These are phyloP conservation scores for Pterobdella sp. DNA, from an alignment of 2,888 invertebrate species.

Conservation along the genomic window DNA sequence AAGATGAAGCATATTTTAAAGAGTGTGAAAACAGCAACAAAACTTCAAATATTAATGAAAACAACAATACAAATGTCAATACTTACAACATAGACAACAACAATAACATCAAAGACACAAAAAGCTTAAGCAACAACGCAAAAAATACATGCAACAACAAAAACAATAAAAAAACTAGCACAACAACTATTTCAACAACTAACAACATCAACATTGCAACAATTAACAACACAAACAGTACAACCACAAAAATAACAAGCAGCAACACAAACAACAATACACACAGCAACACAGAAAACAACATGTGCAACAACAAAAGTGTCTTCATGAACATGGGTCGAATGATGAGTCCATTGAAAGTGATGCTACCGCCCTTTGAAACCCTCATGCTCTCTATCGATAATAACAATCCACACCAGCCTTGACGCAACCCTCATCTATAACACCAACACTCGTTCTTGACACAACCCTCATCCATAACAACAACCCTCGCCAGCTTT, in stretches of 20 bases:
- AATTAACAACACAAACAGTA: conserved; percentile 8
- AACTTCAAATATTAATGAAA: not conserved
- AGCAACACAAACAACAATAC: conserved; percentile 10
- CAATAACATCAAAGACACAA: not conserved
- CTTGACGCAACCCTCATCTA: not conserved
- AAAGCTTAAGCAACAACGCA: not conserved
- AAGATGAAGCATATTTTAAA: not conserved
- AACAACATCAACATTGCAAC: not conserved
- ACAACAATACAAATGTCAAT: not conserved
- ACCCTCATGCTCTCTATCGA: conserved; percentile 7
- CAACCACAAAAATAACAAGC: not conserved
- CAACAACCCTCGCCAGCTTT: not conserved
- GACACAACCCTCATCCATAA: not conserved
- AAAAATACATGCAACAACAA: conserved; percentile 7
- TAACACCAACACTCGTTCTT: not conserved
- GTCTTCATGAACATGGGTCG: conserved; percentile 6
- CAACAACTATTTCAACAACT: not conserved
- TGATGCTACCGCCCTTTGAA: conserved; percentile 22
- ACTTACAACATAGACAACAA: not conserved
- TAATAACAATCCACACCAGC: not conserved
- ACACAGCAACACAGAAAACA: not conserved
- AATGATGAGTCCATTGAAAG: not conserved
- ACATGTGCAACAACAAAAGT: conserved; percentile 1
- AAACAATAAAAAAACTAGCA: not conserved
- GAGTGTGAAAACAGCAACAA: not conserved